phyloP scores from a whole-genome alignment of 2,113 vertebrate species.

The Tyto alba region DNA sequence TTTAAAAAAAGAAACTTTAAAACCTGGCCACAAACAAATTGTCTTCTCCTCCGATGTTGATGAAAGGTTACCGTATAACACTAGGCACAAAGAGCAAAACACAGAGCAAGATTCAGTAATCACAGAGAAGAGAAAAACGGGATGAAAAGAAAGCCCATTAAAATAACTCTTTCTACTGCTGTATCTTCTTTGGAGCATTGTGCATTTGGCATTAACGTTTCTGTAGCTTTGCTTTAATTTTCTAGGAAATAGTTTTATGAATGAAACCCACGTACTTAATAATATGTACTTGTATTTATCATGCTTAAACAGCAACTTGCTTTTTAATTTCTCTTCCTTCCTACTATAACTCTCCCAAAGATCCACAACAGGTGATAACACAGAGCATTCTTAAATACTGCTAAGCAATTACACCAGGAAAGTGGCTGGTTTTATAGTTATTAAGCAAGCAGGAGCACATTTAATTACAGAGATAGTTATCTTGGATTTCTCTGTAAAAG shows the following conservation, averaged over 20 bases:
- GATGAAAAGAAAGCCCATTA: neutral
- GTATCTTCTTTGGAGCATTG: neutral
- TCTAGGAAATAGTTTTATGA: neutral
- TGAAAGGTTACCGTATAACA: neutral
- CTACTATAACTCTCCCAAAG: neutral
- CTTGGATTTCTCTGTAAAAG: neutral
- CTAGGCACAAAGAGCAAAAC: neutral
- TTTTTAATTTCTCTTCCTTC: neutral
- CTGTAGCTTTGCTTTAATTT: neutral
- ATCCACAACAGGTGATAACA: neutral
- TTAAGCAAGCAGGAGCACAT: neutral
- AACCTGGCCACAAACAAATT: neutral
- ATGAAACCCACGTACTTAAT: neutral
- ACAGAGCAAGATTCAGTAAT: neutral
- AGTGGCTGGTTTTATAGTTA: neutral
- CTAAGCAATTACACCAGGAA: neutral
- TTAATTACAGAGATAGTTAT: constrained; percentile 22
- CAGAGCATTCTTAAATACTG: neutral
- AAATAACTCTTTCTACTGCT: neutral
- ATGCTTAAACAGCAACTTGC: neutral
- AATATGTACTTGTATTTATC: neutral
- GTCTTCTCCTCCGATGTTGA: neutral
- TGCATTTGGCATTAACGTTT: neutral
- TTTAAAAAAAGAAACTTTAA: neutral
- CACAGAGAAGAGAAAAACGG: neutral